A percentile compares a stretch with the other conserved stretches of the same genome.
Conservation (phyloP, 2,888 invertebrate genomes). For the Bombylius discolor region DNA sequence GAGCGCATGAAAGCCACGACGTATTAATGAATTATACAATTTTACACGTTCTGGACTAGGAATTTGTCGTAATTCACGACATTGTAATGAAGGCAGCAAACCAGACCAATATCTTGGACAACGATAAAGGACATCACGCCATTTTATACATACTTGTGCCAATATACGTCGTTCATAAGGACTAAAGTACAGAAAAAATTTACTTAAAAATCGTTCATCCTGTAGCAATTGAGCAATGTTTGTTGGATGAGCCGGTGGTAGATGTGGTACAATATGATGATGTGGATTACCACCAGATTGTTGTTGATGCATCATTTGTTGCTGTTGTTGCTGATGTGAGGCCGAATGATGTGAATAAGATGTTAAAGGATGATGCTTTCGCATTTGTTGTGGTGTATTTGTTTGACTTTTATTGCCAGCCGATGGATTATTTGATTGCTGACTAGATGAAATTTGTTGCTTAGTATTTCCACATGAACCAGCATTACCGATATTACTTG, state of each 20-base stretch:
- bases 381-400: conserved; percentile 31
- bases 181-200: conserved; percentile 73
- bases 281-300: conserved; percentile 18
- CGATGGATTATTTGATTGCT: background rate
- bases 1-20: conserved; percentile 75
- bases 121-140: conserved; percentile 81
- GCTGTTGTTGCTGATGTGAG: conserved; percentile 21
- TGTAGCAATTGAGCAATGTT: conserved; percentile 63
- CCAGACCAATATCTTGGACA: conserved; percentile 81
- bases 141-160: conserved; percentile 73
- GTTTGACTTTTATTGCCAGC: conserved; percentile 22
- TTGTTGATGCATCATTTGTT: conserved; percentile 29
- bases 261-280: conserved; percentile 31
- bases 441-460: background rate
- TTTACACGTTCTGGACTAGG: conserved; percentile 44
- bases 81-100: conserved; percentile 71
- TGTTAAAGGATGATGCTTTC: conserved; percentile 31
- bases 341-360: background rate
- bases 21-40: conserved; percentile 67
- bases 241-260: conserved; percentile 39
- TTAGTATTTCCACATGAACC: background rate
- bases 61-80: conserved; percentile 62
- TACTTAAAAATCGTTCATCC: conserved; percentile 73
- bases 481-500: background rate
- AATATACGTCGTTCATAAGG: conserved; percentile 64